phyloP scores from a whole-genome alignment of 2,797 vertebrate species.

The Acrossocheilus fasciatus region DNA sequence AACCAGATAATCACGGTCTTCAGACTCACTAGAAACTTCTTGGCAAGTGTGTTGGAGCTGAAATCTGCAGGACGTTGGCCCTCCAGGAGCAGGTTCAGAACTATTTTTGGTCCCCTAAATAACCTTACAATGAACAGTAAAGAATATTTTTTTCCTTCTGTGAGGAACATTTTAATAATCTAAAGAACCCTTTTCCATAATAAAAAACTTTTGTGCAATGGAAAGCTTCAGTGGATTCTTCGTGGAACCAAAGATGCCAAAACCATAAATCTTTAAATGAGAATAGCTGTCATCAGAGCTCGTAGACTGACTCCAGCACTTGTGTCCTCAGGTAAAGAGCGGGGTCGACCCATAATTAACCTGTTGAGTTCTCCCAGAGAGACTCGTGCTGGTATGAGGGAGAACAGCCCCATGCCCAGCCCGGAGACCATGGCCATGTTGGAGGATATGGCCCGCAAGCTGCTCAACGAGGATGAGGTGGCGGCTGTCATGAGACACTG shows the following conservation, averaged over 20 bases:
- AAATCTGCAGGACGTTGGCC: background rate
- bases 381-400: slow-evolving; percentile 73
- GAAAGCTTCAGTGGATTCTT: too few species aligned
- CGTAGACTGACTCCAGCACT: background rate
- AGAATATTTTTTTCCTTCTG: too few species aligned
- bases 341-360: slow-evolving; percentile 69
- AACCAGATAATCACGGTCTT: background rate
- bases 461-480: slow-evolving; percentile 90
- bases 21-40: background rate
- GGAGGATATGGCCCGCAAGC: slow-evolving; percentile 85
- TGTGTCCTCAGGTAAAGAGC: slow-evolving; percentile 73
- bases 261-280: background rate
- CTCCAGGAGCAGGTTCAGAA: background rate
- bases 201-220: too few species aligned
- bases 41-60: too few species aligned
- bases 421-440: slow-evolving; percentile 82
- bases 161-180: too few species aligned
- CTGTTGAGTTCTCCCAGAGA: slow-evolving; percentile 75
- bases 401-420: slow-evolving; percentile 69
- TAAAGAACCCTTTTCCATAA: too few species aligned
- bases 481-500: slow-evolving; percentile 92
- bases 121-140: background rate
- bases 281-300: background rate
- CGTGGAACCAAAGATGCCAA: too few species aligned
- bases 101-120: background rate